Evolutionary conservation across 2,797 vertebrate species (phyloP).

Genomic region (Spinibarbus caldwelli): DNA sequence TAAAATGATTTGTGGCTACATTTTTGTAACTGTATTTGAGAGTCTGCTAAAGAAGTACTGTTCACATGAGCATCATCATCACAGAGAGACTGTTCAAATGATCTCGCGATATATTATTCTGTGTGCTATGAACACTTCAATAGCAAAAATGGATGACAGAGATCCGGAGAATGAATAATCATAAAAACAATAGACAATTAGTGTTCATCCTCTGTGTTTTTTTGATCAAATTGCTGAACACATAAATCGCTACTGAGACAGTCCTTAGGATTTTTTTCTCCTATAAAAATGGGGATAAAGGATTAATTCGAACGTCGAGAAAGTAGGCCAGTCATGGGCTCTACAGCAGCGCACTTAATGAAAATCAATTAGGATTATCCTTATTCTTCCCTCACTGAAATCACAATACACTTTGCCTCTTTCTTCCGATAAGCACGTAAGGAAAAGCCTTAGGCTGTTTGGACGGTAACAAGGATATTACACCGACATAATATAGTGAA

Average conservation of each 20-base stretch:
- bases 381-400: conserved; percentile 72
- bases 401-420: conserved; percentile 67
- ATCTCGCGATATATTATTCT: conserved; percentile 21
- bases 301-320: conserved; percentile 27
- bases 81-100: conserved; percentile 4
- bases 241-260: conserved; percentile 39
- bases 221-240: conserved; percentile 36
- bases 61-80: conserved; percentile 7
- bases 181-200: conserved; percentile 45
- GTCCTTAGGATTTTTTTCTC: conserved; percentile 35
- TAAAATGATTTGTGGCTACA: neutral
- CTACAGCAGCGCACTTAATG: conserved; percentile 54
- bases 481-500: conserved; percentile 34
- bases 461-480: conserved; percentile 24
- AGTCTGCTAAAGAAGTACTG: neutral
- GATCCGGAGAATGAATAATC: conserved; percentile 17
- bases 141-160: conserved; percentile 29
- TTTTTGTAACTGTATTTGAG: neutral
- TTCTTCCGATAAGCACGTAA: conserved; percentile 55
- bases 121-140: conserved; percentile 12
- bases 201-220: conserved; percentile 18
- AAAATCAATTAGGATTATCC: conserved; percentile 72
- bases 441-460: conserved; percentile 43
- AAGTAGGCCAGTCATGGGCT: conserved; percentile 47
- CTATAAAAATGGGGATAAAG: conserved; percentile 23